Evolutionary conservation across 2,888 invertebrate species (phyloP), one percentile per base, ranked within the genome.

Genomic region (Leptinotarsa tumamoca): DNA sequence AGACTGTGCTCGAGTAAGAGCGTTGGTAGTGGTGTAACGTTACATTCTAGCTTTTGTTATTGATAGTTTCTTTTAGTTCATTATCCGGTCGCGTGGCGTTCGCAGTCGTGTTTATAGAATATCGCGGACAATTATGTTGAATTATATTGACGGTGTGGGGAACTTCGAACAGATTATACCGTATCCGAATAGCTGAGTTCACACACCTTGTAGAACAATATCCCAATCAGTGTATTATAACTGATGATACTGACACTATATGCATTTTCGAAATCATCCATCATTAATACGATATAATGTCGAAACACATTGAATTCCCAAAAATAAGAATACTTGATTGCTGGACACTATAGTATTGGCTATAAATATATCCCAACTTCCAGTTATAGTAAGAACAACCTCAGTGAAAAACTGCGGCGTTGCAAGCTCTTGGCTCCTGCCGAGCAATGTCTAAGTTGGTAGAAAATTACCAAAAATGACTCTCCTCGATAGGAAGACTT

Each of bases 21-120:
- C 33, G 66, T 14, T 49, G 58, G 4, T 5, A 4, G 4, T 3
- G 58, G 27, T 43, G 33, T 27, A 49, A 27, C 50, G 72, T 82
- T 84, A 86, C 87, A 85, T 76, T 87, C 87, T 82, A 68, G 78
- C 49, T 79, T 85, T 85, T 88, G 88, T 89, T 89, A 88, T 89
- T 87, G 88, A 88, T 88, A 87, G 87, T 88, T 86, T 87, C 86
- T 87, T 80, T 82, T 85, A 84, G 86, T 88, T 88, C 88, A 88
- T 89, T 89, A 89, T 89, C 88, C 88, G 88, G 89, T 78, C 80
- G 73, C 80, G 80, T 80, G 80, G 73, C 80, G 21, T 79, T 81
- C 79, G 84, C 85, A 83, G 86, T 86, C 85, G 85, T 88, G 88
- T 88, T 88, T 88, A 87, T 87, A 86, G 82, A 83, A 84, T 86